Evolutionary conservation across 2,888 invertebrate species (phyloP).

Genomic region (Elmis aenea): DNA sequence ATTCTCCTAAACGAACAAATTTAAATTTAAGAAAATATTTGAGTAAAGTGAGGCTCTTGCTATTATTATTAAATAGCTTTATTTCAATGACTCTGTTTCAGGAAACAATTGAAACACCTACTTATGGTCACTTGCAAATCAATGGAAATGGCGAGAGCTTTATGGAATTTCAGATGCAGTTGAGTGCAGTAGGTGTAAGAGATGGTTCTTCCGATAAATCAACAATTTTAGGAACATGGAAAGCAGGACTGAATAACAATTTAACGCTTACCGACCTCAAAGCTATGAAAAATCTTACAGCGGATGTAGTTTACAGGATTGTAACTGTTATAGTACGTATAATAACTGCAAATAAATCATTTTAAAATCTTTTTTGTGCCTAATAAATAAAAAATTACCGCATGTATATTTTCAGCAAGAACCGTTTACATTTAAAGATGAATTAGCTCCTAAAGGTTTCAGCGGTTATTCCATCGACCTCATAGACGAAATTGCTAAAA

Average conservation of each 20-base stretch:
- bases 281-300: constrained; percentile 69
- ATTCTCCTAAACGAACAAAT: constrained; percentile 62
- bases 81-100: no score
- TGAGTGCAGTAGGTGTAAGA: constrained; percentile 66
- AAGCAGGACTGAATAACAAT: constrained; percentile 65
- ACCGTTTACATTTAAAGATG: constrained; percentile 74
- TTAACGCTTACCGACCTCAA: constrained; percentile 61
- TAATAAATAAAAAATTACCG: background rate
- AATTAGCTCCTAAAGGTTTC: constrained; percentile 60
- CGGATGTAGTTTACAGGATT: constrained; percentile 79
- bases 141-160: constrained; percentile 66
- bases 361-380: background rate
- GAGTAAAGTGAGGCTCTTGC: constrained; percentile 54
- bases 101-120: constrained; percentile 56
- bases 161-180: constrained; percentile 69
- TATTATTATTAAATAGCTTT: no score
- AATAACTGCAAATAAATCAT: background rate
- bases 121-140: constrained; percentile 63
- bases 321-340: constrained; percentile 76
- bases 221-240: constrained; percentile 69
- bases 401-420: constrained; percentile 58
- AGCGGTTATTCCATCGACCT: constrained; percentile 94
- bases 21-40: constrained; percentile 67
- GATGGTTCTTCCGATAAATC: constrained; percentile 70
- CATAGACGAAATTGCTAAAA: constrained; percentile 77